Percentiles rank a stretch among this genome's conserved stretches.
These are phyloP conservation scores for Dryobates pubescens DNA, from an alignment of 2,797 vertebrate genomes.

Conservation along the genomic window DNA sequence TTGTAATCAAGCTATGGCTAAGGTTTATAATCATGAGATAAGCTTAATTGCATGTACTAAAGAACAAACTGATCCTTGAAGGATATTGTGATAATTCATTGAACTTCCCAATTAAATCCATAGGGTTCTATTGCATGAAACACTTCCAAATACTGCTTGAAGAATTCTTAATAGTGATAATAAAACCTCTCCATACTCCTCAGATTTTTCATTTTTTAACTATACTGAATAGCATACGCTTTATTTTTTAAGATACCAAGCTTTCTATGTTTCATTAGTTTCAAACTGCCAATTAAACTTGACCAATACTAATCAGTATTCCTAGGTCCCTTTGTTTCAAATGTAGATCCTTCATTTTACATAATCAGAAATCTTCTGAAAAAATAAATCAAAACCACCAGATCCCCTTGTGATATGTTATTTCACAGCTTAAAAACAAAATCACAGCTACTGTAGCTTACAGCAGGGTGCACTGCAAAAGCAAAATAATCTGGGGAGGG, in stretches of 20 bases:
- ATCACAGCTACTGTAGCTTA: slow-evolving; percentile 75
- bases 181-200: not conserved
- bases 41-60: not conserved
- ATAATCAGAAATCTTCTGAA: slow-evolving; percentile 49
- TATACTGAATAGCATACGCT: not conserved
- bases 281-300: slow-evolving; percentile 45
- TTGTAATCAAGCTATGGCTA: not conserved
- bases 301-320: slow-evolving; percentile 27
- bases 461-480: slow-evolving; percentile 59
- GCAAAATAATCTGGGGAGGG: slow-evolving; percentile 36
- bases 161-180: not conserved
- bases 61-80: slow-evolving; percentile 4
- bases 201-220: not conserved
- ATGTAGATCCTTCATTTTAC: slow-evolving; percentile 40
- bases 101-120: not conserved
- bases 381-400: not conserved
- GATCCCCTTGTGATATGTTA: slow-evolving; percentile 65
- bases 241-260: not conserved
- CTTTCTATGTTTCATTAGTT: not conserved
- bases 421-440: slow-evolving; percentile 81
- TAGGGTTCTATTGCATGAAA: not conserved
- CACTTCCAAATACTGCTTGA: not conserved
- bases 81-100: not conserved
- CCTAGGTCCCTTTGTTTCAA: slow-evolving; percentile 22
- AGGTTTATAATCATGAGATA: not conserved